These are phyloP conservation scores for Babyrousa celebensis DNA, from an alignment of 2,797 vertebrate genomes.

Conservation along the genomic window DNA sequence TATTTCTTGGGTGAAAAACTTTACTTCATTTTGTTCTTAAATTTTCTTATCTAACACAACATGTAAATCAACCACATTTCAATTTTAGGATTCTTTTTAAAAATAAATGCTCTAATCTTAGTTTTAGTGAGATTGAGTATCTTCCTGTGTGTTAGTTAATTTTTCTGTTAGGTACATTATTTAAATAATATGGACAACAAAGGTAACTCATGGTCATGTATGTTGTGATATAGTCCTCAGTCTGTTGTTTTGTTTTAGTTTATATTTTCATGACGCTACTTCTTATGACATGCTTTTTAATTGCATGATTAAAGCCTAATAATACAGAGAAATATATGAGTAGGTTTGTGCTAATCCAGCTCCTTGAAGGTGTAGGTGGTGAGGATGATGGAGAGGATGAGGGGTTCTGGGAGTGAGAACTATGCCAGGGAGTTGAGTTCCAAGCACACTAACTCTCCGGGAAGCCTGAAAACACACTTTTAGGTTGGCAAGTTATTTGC, in stretches of 20 bases:
- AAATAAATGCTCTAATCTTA: not conserved
- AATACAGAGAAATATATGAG: too few relatives aligned
- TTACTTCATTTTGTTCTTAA: not conserved
- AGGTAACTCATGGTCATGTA: not conserved
- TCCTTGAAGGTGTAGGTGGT: not conserved
- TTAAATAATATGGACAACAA: not conserved
- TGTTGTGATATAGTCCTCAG: too few relatives aligned
- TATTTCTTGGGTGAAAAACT: not conserved
- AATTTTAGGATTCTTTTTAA: too few relatives aligned
- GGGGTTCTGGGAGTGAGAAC: not conserved
- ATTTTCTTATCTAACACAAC: not conserved
- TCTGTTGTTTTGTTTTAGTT: too few relatives aligned
- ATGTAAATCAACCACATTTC: too few relatives aligned
- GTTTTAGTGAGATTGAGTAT: not conserved
- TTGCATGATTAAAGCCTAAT: too few relatives aligned
- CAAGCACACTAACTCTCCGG: too few relatives aligned
- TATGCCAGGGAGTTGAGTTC: not conserved
- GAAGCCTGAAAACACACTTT: not conserved
- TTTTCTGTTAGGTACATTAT: conserved; percentile 13
- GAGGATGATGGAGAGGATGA: not conserved
- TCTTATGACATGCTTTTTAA: too few relatives aligned
- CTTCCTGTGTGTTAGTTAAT: not conserved
- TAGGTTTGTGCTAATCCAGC: not conserved
- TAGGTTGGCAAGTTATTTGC: not conserved
- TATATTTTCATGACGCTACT: too few relatives aligned